These are phyloP conservation scores for Rhimphoctona megacephalus DNA, from an alignment of 2,888 invertebrate genomes.

Conservation along the genomic window DNA sequence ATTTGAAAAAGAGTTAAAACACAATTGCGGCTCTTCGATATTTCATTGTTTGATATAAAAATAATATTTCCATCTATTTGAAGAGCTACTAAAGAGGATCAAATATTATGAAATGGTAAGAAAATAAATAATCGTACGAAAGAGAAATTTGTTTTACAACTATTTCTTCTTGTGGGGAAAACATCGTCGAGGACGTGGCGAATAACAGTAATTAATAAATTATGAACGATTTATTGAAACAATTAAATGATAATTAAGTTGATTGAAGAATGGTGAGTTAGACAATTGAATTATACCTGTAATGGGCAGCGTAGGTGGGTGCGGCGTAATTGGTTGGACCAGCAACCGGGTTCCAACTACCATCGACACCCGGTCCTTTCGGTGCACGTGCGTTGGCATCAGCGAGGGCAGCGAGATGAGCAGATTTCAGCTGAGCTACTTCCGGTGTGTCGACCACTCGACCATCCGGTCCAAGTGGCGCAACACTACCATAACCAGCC, in stretches of 20 bases:
- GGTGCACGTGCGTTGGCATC: conserved; percentile 83
- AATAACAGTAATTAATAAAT: not conserved
- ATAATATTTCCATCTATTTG: not conserved
- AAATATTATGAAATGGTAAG: not conserved
- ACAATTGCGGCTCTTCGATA: not conserved
- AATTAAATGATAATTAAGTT: not conserved
- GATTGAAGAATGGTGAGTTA: not conserved
- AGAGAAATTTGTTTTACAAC: not conserved
- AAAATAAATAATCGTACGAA: not conserved
- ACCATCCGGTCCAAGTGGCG: conserved; percentile 81
- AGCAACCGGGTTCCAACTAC: conserved; percentile 71
- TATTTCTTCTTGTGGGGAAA: not conserved
- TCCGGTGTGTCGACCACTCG: conserved; percentile 83
- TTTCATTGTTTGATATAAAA: not conserved
- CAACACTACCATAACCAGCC: conserved; percentile 73
- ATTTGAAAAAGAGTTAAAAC: not conserved
- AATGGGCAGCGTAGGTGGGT: conserved; percentile 72
- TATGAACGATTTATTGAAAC: not conserved
- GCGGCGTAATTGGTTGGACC: conserved; percentile 74
- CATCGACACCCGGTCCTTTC: conserved; percentile 72
- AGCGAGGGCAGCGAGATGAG: conserved; percentile 80
- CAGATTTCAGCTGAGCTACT: conserved; percentile 81
- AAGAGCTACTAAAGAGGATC: not conserved
- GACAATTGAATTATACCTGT: conserved; percentile 49
- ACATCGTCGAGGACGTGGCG: not conserved